Evolutionary conservation across 2,888 invertebrate species (phyloP), one percentile per base, ranked within the genome.

Genomic region (Blastobasis adustella): DNA sequence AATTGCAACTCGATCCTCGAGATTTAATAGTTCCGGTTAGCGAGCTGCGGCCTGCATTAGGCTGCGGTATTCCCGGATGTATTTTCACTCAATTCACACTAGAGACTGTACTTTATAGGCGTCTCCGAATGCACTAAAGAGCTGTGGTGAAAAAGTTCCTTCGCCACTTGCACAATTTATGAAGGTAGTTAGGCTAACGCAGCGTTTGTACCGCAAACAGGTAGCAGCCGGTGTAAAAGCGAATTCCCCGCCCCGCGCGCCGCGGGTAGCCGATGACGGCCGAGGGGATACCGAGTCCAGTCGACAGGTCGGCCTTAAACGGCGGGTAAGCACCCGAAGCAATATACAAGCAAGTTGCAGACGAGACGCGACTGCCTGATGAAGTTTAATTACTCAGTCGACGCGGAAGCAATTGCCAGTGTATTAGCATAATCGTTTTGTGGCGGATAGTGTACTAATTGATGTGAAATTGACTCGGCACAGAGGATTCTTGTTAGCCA

Each of bases 401-500:
- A 65, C 70, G 70, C 68, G 66, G 67, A 75, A 73, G 74, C 73
- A 69, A 77, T 76, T 73, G 74, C 73, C 68, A 69, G 61, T 70
- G 62, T 72, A 78, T 79, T 78, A 77, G 73, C 78, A 80, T 79
- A 76, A 79, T 78, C 71, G 75, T 76, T 73, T 73, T 69, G 70
- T 67, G 67, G 66, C 65, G 64, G 60, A 54, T 60, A 61, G 65
- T 63, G 50, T 62, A 67, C 63, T 78, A 78, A 76, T 73, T 76
- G 71, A 73, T 69, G 71, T 69, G 67, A 69, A 74, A 76, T 79
- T 73, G 63, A 62, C 67, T 49, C 5, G 37, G 42, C 45, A 45
- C 42, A 48, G 47, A n/a, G 39, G 43, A 10, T 43, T 43, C 43
- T 43, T 6, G n/a, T 43, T 43, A 41, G 8, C 41, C 9, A 9